A percentile compares a stretch with the other conserved stretches of the same genome.
phyloP scores from a whole-genome alignment of 2,888 invertebrate genomes.

The Tipula vernalis region DNA sequence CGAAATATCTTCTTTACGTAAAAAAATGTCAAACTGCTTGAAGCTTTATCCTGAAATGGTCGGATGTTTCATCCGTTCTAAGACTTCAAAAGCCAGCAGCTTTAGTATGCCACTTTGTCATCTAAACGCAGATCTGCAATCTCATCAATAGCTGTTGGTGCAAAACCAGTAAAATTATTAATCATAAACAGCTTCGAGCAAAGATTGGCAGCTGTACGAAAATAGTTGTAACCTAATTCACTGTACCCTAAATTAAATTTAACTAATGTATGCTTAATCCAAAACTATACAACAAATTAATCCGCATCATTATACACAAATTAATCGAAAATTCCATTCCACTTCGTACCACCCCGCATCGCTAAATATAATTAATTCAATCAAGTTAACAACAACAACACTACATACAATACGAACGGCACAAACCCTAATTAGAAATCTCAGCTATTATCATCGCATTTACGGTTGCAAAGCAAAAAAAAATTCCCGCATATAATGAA shows the following conservation, averaged over 20 bases:
- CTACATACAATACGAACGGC: background rate
- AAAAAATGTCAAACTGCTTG: too few species aligned
- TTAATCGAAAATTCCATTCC: background rate
- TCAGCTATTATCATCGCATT: background rate
- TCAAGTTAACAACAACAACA: background rate
- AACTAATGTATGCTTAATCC: background rate
- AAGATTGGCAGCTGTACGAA: too few species aligned
- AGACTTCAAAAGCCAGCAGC: too few species aligned
- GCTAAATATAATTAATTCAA: background rate
- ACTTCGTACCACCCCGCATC: background rate
- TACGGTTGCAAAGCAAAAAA: background rate
- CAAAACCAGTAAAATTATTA: too few species aligned
- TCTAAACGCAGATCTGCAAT: too few species aligned
- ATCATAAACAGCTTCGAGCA: too few species aligned
- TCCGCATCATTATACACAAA: background rate
- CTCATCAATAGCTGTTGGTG: too few species aligned
- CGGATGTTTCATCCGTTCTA: too few species aligned
- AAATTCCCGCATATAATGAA: background rate
- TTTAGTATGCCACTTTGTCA: too few species aligned
- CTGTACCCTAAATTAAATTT: background rate
- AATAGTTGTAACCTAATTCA: background rate
- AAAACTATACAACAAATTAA: background rate
- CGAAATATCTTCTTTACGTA: too few species aligned
- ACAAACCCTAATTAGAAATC: background rate
- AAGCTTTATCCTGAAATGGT: too few species aligned